phyloP scores from a whole-genome alignment of 2,797 vertebrate species.

The Sylvilagus floridanus region DNA sequence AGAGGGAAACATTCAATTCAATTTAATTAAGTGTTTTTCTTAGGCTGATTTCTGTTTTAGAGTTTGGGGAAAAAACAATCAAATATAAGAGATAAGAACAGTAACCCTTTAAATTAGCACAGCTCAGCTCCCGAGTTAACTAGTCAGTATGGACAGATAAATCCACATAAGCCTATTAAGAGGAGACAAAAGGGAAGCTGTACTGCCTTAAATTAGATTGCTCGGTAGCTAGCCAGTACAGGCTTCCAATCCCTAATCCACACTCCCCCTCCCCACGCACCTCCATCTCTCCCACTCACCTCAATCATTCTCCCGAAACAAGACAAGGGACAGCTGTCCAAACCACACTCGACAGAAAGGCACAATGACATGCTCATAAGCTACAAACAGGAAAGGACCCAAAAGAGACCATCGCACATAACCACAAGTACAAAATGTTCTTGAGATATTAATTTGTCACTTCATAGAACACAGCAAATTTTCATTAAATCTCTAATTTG shows the following conservation, averaged over 20 bases:
- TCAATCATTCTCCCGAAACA: background rate
- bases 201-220: background rate
- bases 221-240: background rate
- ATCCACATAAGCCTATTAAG: conserved; percentile 11
- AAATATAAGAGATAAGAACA: conserved; percentile 18
- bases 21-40: conserved; percentile 22
- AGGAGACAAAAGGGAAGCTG: background rate
- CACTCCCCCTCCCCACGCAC: background rate
- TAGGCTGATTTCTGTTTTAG: conserved; percentile 21
- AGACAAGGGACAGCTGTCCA: background rate
- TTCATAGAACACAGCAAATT: background rate
- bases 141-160: background rate
- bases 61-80: background rate
- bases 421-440: background rate
- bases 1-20: conserved; percentile 49
- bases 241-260: background rate
- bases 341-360: conserved; percentile 6
- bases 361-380: background rate
- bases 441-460: conserved; percentile 5
- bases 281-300: background rate
- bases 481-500: conserved; percentile 54
- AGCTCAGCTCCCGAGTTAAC: background rate
- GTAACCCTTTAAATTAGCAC: background rate
- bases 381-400: background rate
- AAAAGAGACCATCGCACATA: background rate